Base-by-base conservation (phyloP, 1,140 invertebrate genomes). In the Sycophaga agraensis region DNA sequence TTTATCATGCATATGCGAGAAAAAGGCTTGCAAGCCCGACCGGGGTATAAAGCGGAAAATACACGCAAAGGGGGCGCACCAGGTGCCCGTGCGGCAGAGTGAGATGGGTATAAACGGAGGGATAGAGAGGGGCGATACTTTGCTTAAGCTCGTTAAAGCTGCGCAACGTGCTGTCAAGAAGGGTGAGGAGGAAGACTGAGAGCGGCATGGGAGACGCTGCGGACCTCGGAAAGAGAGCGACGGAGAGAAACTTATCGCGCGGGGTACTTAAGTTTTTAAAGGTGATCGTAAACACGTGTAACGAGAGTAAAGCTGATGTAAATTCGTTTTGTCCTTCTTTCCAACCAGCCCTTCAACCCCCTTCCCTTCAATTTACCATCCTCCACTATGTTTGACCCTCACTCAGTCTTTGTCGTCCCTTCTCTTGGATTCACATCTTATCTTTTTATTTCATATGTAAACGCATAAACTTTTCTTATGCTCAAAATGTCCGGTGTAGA, bases 231-330 rank as follows among this genome's bases (percentile, higher is more conserved):
- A 24, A 57, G 35, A 19, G 21, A 12, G 14, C 40, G 58, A 59
- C 40, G 45, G 43, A 46, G 59, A 60, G 34, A n/a, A 55, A 61
- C 59, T 61, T 61, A 61, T 61, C 59, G 43, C 24, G n/a, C n/a
- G n/a, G 39, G 62, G 35, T 57, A 63, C 45, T 66, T 37, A 49
- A 58, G 35, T 62, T 60, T 64, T 71, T 66, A 71, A 61, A 71
- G 59, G 59, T 39, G 50, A 66, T 67, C 66, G 63, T 69, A 71
- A 71, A 70, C 64, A 65, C 46, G 68, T 66, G 68, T 68, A 70
- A 70, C 64, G 61, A 60, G 59, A 60, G 37, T 39, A 45, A 48
- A 34, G 62, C 45, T 57, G 59, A 62, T 58, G 66, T 62, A 68
- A 61, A 61, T 61, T 45, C 42, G 16, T 54, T 53, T 50, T 42